These are phyloP conservation scores for Drosophila baimaii DNA, from an alignment of 1,140 invertebrate genomes.

Conservation along the genomic window DNA sequence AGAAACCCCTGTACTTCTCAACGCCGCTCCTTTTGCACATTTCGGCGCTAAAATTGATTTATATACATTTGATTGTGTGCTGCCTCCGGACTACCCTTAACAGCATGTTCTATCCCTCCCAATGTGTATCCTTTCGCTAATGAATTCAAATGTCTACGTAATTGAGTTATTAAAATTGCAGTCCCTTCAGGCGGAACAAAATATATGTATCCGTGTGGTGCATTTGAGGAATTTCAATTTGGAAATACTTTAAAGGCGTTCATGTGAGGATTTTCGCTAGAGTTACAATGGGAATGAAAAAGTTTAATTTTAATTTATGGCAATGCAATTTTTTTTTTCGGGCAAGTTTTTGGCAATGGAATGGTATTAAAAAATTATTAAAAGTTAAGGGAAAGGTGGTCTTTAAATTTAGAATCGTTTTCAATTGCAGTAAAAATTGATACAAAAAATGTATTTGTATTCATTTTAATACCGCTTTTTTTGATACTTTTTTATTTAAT, in stretches of 20 bases:
- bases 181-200: conserved; percentile 26
- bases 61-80: conserved; percentile 76
- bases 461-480: too few species aligned
- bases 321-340: conserved; percentile 49
- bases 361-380: not conserved
- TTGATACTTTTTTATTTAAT: too few species aligned
- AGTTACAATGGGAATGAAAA: conserved; percentile 28
- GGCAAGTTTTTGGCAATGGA: conserved; percentile 9
- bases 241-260: conserved; percentile 71
- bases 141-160: conserved; percentile 83
- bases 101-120: conserved; percentile 19
- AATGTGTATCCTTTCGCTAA: conserved; percentile 59
- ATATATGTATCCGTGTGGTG: conserved; percentile 1
- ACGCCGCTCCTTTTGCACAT: conserved; percentile 48
- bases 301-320: conserved; percentile 64
- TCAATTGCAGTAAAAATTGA: too few species aligned
- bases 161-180: conserved; percentile 83
- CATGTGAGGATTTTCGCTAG: conserved; percentile 50
- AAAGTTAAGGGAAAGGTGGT: not conserved
- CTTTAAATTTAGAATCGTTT: too few species aligned
- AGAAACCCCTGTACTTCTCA: conserved; percentile 44
- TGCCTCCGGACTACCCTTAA: conserved; percentile 42
- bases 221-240: conserved; percentile 43
- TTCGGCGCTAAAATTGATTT: conserved; percentile 80
- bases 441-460: too few species aligned